These are phyloP conservation scores for Brachymystax lenok DNA, from an alignment of 2,797 vertebrate species.

Conservation along the genomic window DNA sequence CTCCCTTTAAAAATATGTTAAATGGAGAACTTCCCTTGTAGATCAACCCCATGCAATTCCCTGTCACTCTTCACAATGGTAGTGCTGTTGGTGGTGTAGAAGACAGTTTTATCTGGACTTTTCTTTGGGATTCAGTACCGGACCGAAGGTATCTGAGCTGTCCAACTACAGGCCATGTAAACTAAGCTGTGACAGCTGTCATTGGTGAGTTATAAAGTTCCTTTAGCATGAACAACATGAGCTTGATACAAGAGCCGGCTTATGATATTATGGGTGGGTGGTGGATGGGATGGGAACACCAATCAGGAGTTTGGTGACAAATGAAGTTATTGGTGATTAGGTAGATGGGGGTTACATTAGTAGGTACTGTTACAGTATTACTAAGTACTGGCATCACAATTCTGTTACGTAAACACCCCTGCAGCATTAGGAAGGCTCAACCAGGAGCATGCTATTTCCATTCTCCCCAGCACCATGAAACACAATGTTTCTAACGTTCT, in stretches of 20 bases:
- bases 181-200: not conserved
- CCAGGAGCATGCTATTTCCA: too few species aligned
- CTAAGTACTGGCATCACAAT: not conserved
- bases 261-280: not conserved
- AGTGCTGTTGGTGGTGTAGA: not conserved
- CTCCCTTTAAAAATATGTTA: constrained; percentile 12
- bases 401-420: not conserved
- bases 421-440: not conserved
- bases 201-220: not conserved
- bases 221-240: not conserved
- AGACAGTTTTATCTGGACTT: not conserved
- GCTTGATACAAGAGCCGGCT: not conserved
- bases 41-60: constrained; percentile 9
- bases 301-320: not conserved
- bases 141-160: not conserved
- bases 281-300: not conserved
- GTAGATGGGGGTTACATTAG: not conserved
- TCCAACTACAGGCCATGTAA: not conserved
- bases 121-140: not conserved
- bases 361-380: not conserved
- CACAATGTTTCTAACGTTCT: not conserved
- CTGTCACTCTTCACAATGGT: constrained; percentile 5
- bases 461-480: not conserved
- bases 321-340: not conserved
- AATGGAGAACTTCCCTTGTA: constrained; percentile 6